phyloP scores from a whole-genome alignment of 1,140 invertebrate species.

The Ephestia elutella region DNA sequence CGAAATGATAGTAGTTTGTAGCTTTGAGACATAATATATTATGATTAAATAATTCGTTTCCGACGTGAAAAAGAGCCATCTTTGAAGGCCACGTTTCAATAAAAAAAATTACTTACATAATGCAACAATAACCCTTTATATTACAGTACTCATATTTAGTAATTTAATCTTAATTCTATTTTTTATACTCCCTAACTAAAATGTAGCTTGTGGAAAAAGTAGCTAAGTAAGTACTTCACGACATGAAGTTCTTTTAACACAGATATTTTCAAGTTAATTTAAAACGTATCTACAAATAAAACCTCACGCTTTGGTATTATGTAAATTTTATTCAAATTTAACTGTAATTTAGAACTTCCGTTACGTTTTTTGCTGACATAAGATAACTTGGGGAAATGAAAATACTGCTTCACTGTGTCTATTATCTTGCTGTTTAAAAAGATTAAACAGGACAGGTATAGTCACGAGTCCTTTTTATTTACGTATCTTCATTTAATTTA shows the following conservation, averaged over 20 bases:
- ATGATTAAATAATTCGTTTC: no score
- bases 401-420: conserved; percentile 6
- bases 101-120: no score
- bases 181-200: no score
- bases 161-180: no score
- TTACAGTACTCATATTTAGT: no score
- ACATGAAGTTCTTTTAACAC: neutral
- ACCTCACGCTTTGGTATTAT: conserved; percentile 11
- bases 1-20: no score
- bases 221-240: neutral
- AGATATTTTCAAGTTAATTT: conserved; percentile 3
- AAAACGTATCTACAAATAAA: conserved; percentile 9
- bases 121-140: no score
- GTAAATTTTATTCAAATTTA: conserved; percentile 13
- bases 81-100: no score
- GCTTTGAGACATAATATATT: no score
- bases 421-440: conserved; percentile 2
- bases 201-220: neutral
- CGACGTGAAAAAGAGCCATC: no score
- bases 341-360: conserved; percentile 12
- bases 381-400: conserved; percentile 9
- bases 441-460: neutral
- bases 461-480: no score
- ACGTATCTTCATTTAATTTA: no score
- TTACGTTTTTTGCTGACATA: conserved; percentile 11